Evolutionary conservation across 2,797 vertebrate genomes (phyloP), one percentile per base, ranked within the genome.

Genomic region (Ptychobarbus kaznakovi): DNA sequence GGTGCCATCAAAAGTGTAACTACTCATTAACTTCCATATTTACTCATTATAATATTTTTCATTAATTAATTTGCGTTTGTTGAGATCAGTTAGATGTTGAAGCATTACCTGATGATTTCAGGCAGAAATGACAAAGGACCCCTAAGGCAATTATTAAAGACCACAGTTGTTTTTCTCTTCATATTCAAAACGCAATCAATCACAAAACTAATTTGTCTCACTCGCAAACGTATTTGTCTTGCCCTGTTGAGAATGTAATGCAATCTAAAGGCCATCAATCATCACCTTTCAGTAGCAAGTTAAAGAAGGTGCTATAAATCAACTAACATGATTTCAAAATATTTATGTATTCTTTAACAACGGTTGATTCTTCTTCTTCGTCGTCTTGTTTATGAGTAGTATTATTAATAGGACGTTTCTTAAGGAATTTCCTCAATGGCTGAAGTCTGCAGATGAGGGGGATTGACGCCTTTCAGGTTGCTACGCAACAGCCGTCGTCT

Each of bases 401-500:
- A n/a, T 79, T 20, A 40, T 35, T 38, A 69, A 53, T 38, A 51
- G 68, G 28, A 70, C 6, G 13, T 77, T 77, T 87, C 18, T 61
- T 4, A 15, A 53, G 51, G 11, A 70, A 28, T 70, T 77, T 81
- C 44, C 85, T 84, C 53, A 84, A 61, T 82, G 85, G 42, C 25
- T 22, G 49, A 42, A 72, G 63, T 35, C 53, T 66, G 65, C 63
- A 63, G 56, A 75, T 65, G 44, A 42, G 38, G 35, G 38, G 15
- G 44, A 85, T 42, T 80, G 73, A 87, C 83, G 77, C 80, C 85
- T 88, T 46, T 61, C 77, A 83, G 80, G 91, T 92, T 90, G 89
- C 88, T 87, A 92, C 84, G 91, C 91, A 92, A 92, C 91, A 86
- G 79, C 69, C 89, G 70, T 88, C 84, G 58, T 77, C 78, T 38